A percentile compares a stretch with the other conserved stretches of the same genome.
Evolutionary conservation across 2,113 vertebrate genomes (phyloP).

Genomic region (Dryoscopus gambensis): DNA sequence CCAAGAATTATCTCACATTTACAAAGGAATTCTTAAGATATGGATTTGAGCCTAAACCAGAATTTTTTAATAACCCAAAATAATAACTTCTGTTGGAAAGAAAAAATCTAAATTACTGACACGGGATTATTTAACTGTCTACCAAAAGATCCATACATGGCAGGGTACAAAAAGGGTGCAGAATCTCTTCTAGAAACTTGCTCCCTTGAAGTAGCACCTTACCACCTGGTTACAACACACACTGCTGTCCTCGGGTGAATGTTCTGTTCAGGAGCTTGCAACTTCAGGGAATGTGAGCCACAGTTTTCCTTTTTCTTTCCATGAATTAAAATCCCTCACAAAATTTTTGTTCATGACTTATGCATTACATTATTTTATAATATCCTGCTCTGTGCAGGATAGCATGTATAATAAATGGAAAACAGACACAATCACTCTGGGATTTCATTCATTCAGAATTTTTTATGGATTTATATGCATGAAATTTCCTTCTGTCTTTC

Average conservation of each 20-base stretch:
- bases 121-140: neutral
- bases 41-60: rapidly evolving
- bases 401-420: neutral
- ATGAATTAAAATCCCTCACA: neutral
- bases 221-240: rapidly evolving
- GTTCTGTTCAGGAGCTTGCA: neutral
- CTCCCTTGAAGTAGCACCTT: neutral
- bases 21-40: neutral
- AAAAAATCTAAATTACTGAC: neutral
- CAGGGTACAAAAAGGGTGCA: neutral
- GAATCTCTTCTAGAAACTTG: neutral
- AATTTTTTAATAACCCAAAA: neutral
- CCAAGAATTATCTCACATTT: neutral
- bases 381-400: neutral
- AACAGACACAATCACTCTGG: neutral
- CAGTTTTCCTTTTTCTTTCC: neutral
- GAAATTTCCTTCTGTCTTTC: neutral
- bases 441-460: neutral
- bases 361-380: neutral
- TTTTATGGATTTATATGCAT: neutral
- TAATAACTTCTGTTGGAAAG: neutral
- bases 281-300: neutral
- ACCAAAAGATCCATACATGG: neutral
- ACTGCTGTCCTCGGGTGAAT: neutral
- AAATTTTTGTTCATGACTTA: neutral